These are phyloP conservation scores for Lytechinus pictus DNA, from an alignment of 35 echinoderm and acorn worm genomes.

Conservation along the genomic window DNA sequence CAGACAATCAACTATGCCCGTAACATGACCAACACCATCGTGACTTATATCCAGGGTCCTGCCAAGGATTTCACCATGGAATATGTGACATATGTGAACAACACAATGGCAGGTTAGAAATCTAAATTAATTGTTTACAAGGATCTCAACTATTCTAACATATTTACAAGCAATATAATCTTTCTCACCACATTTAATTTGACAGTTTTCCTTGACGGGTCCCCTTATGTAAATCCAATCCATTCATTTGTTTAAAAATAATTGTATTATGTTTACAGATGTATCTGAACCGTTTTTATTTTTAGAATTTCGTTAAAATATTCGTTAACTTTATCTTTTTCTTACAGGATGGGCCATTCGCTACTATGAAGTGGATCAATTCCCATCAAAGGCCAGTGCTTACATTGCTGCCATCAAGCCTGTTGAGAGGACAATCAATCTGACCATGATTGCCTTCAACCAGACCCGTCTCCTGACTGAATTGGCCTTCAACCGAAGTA, in stretches of 20 bases:
- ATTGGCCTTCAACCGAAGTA: conserved; percentile 43
- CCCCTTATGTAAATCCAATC: too few species aligned
- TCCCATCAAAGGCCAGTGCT: conserved; percentile 57
- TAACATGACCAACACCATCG: conserved; percentile 20
- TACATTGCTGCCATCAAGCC: conserved; percentile 28
- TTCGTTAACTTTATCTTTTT: background rate
- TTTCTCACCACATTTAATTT: too few species aligned
- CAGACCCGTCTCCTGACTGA: conserved; percentile 30
- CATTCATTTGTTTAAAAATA: too few species aligned
- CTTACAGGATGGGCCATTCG: conserved; percentile 66
- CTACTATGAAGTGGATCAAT: conserved; percentile 75
- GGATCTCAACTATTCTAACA: too few species aligned
- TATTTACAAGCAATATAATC: too few species aligned
- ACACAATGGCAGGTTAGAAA: conserved; percentile 69
- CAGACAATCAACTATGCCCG: background rate
- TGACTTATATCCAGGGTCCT: background rate
- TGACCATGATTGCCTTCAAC: conserved; percentile 34
- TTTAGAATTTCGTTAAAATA: background rate
- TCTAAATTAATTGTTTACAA: background rate
- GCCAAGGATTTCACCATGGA: conserved; percentile 35
- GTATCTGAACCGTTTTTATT: too few species aligned
- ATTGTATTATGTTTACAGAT: too few species aligned
- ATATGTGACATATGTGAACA: conserved; percentile 60
- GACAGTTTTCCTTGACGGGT: too few species aligned
- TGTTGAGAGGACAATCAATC: background rate